phyloP scores from a whole-genome alignment of 2,888 invertebrate genomes.

The Drosophila suboccidentalis region DNA sequence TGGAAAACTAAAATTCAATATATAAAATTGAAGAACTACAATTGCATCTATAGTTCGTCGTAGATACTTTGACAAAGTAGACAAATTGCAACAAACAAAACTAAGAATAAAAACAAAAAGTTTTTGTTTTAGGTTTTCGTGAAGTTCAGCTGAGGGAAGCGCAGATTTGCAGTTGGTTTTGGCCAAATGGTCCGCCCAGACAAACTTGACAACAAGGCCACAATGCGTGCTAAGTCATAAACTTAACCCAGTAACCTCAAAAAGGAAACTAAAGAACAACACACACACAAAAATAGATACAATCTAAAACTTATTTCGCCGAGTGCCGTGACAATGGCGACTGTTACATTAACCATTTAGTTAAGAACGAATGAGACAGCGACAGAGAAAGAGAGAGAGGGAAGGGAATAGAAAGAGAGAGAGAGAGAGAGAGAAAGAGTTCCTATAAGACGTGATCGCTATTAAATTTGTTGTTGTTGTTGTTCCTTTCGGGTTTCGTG shows the following conservation, averaged over 20 bases:
- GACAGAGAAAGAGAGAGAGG: not conserved
- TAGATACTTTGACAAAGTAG: conserved; percentile 2
- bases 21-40: not conserved
- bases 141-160: not conserved
- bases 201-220: conserved; percentile 47
- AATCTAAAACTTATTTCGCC: conserved; percentile 52
- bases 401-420: not conserved
- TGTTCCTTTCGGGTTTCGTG: conserved; percentile 58
- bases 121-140: conserved; percentile 2
- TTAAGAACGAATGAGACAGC: conserved; percentile 3
- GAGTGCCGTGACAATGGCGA: conserved; percentile 54
- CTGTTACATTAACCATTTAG: conserved; percentile 37
- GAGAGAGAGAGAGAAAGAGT: not conserved
- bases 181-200: conserved; percentile 4
- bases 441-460: conserved; percentile 29
- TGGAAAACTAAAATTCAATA: too few species aligned
- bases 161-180: conserved; percentile 19
- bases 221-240: conserved; percentile 69
- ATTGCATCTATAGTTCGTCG: not conserved
- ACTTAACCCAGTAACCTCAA: conserved; percentile 75
- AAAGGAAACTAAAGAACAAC: conserved; percentile 30
- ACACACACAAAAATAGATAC: conserved; percentile 14
- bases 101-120: conserved; percentile 26
- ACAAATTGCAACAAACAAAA: conserved; percentile 11
- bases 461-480: conserved; percentile 33